Conservation (phyloP, 2,113 vertebrate species). For the Melanostigma gelatinosum region DNA sequence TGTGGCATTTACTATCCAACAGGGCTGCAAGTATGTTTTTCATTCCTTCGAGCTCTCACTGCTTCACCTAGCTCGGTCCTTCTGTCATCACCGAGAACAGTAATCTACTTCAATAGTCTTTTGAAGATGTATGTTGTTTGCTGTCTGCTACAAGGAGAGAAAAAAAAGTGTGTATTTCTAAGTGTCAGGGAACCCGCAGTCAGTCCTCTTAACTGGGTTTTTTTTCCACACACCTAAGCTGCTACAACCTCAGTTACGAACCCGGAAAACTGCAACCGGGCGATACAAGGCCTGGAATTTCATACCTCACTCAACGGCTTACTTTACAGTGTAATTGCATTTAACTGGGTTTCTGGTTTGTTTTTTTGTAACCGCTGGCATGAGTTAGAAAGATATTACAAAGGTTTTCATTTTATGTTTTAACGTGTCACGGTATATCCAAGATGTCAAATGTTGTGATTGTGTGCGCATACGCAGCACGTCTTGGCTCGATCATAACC, state of each 20-base stretch:
- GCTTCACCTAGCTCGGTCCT: slow-evolving; percentile 43
- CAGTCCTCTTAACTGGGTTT: slow-evolving; percentile 80
- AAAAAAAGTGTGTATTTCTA: slow-evolving; percentile 61
- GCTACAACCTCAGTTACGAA: slow-evolving; percentile 83
- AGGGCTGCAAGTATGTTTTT: slow-evolving; percentile 50
- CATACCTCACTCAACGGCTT: slow-evolving; percentile 84
- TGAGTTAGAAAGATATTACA: slow-evolving; percentile 64
- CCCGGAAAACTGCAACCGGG: slow-evolving; percentile 85
- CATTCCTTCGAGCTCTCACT: slow-evolving; percentile 67
- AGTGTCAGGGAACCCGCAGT: slow-evolving; percentile 82
- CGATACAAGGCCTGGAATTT: slow-evolving; percentile 70
- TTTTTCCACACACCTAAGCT: slow-evolving; percentile 82
- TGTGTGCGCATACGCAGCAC: slow-evolving; percentile 32
- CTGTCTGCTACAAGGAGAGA: slow-evolving; percentile 52
- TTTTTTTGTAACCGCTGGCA: slow-evolving; percentile 69
- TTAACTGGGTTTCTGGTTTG: slow-evolving; percentile 74
- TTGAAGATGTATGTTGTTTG: slow-evolving; percentile 56
- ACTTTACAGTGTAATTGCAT: slow-evolving; percentile 74
- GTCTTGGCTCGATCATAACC: slow-evolving; percentile 57
- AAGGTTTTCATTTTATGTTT: slow-evolving; percentile 33
- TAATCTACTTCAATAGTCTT: slow-evolving; percentile 52
- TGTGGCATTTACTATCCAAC: slow-evolving; percentile 64
- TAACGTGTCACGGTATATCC: slow-evolving; percentile 56
- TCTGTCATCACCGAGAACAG: slow-evolving; percentile 57
- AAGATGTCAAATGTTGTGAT: slow-evolving; percentile 44